Evolutionary conservation across 2,113 vertebrate genomes (phyloP), one percentile per base, ranked within the genome.

Genomic region (Phoxinus phoxinus): DNA sequence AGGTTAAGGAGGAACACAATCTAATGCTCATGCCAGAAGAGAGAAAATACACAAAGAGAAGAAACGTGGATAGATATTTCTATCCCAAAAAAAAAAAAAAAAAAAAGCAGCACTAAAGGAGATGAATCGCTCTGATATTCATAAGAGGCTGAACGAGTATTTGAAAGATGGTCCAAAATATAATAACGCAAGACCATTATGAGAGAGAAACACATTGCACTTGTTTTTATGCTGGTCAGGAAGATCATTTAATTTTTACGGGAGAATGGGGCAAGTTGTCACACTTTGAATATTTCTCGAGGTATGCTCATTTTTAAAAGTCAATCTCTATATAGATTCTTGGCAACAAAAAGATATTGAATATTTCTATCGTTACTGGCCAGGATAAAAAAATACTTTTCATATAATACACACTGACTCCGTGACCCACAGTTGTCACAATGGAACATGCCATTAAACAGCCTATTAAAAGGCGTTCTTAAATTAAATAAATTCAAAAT

Each of bases 1-100:
- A 83, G 81, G 67, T 83, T 83, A 72, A 83, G 81, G 23, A 72
- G 65, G 13, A 83, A 72, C 46, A 58, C 65, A 83, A 83, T 83
- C 81, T 83, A 83, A 72, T 71, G 8, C 81, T 56, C 30, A 32
- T 71, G 81, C 65, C 63, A 71, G 27, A 83, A 51, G 27, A 81
- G 44, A 81, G 48, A 82, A 67, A 72, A 56, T 10, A 15, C 48
- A 72, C 63, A 56, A 72, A 32, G 30, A 23, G 21, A 71, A 83
- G 25, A 71, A 46, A 48, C 41, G 19, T 8, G 46, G 23, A 80
- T 79, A 30, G 17, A 58, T 37, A 37, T 25, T 53, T 35, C 6
- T 72, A 2, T 32, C 17, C 44, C 44, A 12, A 46, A 46, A 13
- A 75, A 25, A 46, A n/a, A 27, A 48, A 30, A 10, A 21, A 25